Evolutionary conservation across 2,888 invertebrate genomes (phyloP).

Genomic region (Xestia sexstrigata): DNA sequence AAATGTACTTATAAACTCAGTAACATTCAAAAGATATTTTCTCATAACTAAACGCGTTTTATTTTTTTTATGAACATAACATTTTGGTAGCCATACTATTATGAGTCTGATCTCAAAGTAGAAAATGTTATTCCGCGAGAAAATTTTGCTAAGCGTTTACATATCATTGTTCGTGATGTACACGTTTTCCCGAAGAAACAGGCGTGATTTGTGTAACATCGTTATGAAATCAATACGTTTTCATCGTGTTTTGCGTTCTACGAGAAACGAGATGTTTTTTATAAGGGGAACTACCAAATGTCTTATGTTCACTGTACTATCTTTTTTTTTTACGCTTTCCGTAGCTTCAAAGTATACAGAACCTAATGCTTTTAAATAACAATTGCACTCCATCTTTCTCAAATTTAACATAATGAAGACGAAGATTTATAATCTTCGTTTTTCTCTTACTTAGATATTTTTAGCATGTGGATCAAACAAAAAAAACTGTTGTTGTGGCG

Average conservation of each 20-base stretch:
- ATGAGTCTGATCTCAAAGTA: neutral
- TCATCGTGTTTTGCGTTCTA: neutral
- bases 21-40: too few relatives aligned
- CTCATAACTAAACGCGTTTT: too few relatives aligned
- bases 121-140: neutral
- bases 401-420: neutral
- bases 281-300: neutral
- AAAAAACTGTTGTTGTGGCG: conserved; percentile 2
- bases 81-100: neutral
- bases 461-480: conserved; percentile 8
- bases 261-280: neutral
- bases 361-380: too few relatives aligned
- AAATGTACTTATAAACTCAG: too few relatives aligned
- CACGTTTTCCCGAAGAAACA: neutral
- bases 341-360: neutral
- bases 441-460: neutral
- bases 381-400: neutral
- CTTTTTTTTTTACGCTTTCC: neutral
- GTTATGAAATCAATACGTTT: neutral
- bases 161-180: neutral
- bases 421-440: neutral
- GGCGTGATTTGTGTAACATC: neutral
- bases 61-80: neutral
- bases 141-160: neutral
- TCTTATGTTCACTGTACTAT: neutral